phyloP scores from a whole-genome alignment of 2,888 invertebrate genomes.

The Criorhina ranunculi region DNA sequence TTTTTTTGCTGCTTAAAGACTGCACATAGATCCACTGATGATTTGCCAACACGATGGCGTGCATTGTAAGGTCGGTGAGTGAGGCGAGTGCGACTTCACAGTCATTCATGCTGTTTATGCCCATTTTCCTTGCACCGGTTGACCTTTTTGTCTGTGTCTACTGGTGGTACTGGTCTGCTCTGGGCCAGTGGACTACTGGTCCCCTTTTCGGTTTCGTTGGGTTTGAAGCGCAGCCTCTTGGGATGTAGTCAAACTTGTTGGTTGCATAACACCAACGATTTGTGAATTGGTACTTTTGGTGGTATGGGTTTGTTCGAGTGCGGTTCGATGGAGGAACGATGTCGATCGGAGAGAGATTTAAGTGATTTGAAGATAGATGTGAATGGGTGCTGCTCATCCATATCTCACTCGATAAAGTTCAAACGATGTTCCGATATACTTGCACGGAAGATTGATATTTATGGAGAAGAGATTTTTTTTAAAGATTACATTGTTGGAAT shows the following conservation, averaged over 20 bases:
- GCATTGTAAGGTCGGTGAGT: constrained; percentile 23
- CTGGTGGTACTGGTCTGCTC: constrained; percentile 63
- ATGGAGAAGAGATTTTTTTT: constrained; percentile 6
- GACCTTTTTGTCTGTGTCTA: constrained; percentile 71
- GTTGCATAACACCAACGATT: constrained; percentile 67
- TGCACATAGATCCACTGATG: constrained; percentile 53
- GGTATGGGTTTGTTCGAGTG: constrained; percentile 17
- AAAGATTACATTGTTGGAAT: constrained; percentile 10
- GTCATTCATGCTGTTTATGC: constrained; percentile 61
- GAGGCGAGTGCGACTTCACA: constrained; percentile 9
- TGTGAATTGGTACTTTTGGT: constrained; percentile 56
- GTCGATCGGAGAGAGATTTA: constrained; percentile 56
- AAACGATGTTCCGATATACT: constrained; percentile 50
- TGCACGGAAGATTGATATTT: constrained; percentile 46
- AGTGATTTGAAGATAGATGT: constrained; percentile 32
- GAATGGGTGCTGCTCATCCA: constrained; percentile 51
- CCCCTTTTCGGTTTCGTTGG: constrained; percentile 50
- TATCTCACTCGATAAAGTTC: constrained; percentile 66
- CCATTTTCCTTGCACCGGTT: constrained; percentile 74
- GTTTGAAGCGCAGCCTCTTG: constrained; percentile 56
- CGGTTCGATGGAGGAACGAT: constrained; percentile 30
- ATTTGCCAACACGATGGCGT: constrained; percentile 28
- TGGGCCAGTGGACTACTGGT: constrained; percentile 73
- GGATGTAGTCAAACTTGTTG: constrained; percentile 75
- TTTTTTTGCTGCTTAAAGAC: constrained; percentile 40